Percentiles rank a stretch among this genome's conserved stretches.
Evolutionary conservation across 2,888 invertebrate genomes (phyloP).

Genomic region (Diloba caeruleocephala): DNA sequence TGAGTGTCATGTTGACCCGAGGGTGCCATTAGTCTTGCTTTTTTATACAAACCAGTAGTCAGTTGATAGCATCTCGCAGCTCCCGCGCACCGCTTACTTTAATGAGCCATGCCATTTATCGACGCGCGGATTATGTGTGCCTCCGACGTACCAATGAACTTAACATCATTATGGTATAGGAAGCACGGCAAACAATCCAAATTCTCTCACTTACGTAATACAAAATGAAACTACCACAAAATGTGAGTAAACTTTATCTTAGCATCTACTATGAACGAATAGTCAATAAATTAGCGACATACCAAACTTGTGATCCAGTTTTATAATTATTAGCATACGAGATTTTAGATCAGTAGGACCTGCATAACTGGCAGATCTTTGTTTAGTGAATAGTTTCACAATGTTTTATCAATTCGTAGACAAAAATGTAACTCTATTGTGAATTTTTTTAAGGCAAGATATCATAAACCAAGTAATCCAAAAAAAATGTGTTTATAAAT

Average conservation of each 20-base stretch:
- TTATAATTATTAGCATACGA: slow-evolving; percentile 51
- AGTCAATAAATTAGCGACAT: slow-evolving; percentile 56
- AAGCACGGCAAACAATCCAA: slow-evolving; percentile 32
- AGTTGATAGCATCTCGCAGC: slow-evolving; percentile 79
- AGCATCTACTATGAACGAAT: slow-evolving; percentile 44
- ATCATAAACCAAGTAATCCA: no score
- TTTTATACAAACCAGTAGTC: slow-evolving; percentile 79
- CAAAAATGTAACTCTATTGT: no score
- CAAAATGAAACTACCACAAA: slow-evolving; percentile 32
- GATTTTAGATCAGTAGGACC: slow-evolving; percentile 34
- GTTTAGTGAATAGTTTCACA: slow-evolving; percentile 38
- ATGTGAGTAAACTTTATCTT: slow-evolving; percentile 45
- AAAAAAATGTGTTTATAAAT: no score
- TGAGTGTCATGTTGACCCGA: slow-evolving; percentile 62
- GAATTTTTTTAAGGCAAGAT: no score
- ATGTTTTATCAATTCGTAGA: no score
- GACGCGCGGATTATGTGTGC: slow-evolving; percentile 68
- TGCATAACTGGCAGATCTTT: slow-evolving; percentile 37
- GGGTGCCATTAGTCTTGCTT: slow-evolving; percentile 74
- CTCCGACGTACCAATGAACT: slow-evolving; percentile 56
- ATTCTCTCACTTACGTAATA: slow-evolving; percentile 27
- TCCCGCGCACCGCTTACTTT: slow-evolving; percentile 82
- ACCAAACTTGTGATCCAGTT: slow-evolving; percentile 58
- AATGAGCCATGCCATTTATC: slow-evolving; percentile 82
- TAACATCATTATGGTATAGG: slow-evolving; percentile 38